Evolutionary conservation across 2,797 vertebrate genomes (phyloP).

Genomic region (Rhinogobio ventralis): DNA sequence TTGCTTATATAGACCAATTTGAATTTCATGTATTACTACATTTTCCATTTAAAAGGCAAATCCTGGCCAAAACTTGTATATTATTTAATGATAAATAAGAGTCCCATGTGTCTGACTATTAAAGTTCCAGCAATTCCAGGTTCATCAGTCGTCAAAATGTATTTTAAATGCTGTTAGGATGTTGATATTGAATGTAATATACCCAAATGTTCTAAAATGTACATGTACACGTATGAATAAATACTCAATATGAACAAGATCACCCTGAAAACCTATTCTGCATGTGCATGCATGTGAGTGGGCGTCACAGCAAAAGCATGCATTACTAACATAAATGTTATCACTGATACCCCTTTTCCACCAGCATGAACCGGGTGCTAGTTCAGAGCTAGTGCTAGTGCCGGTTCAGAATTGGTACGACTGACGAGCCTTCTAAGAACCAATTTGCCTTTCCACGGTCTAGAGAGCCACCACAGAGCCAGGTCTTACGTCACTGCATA

Average conservation of each 20-base stretch:
- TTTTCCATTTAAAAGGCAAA: background rate
- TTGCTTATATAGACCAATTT: background rate
- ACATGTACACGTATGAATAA: background rate
- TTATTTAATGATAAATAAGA: background rate
- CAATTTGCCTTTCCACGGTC: too few relatives aligned
- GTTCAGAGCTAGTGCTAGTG: too few relatives aligned
- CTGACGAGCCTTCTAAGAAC: too few relatives aligned
- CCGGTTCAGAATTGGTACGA: too few relatives aligned
- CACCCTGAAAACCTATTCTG: background rate
- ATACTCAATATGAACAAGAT: background rate
- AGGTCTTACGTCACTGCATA: too few relatives aligned
- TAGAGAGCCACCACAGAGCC: too few relatives aligned
- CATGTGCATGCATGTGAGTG: background rate
- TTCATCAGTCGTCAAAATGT: background rate
- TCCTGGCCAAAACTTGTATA: background rate
- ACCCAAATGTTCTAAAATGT: background rate
- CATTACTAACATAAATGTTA: background rate
- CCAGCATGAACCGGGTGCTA: too few relatives aligned
- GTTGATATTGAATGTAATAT: background rate
- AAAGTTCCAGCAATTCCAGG: background rate
- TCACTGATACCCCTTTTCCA: too few relatives aligned
- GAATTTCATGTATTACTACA: background rate
- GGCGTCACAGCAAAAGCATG: background rate
- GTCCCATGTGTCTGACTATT: background rate
- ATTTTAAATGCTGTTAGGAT: background rate